Conservation (phyloP, 2,888 invertebrate genomes). For the Drosophila pseudotalamancana region DNA sequence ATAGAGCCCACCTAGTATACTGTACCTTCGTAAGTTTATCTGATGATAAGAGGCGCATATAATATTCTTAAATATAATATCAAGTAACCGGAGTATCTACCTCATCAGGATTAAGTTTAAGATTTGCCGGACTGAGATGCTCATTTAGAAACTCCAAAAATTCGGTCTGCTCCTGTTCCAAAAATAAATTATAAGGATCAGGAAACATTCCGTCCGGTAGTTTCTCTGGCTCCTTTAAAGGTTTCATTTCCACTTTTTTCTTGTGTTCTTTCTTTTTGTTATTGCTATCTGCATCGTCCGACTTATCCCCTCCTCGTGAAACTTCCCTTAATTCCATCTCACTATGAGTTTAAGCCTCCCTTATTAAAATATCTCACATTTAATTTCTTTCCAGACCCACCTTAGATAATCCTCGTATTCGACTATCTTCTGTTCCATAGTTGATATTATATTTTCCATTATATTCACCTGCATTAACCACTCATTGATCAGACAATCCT, state of each 20-base stretch:
- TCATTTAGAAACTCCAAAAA: slow-evolving; percentile 46
- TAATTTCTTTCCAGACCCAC: slow-evolving; percentile 13
- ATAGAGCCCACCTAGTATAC: slow-evolving; percentile 80
- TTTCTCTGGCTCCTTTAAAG: slow-evolving; percentile 50
- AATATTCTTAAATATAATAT: neutral
- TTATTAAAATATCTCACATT: neutral
- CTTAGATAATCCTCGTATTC: slow-evolving; percentile 52
- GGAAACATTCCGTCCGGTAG: slow-evolving; percentile 61
- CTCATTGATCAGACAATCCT: slow-evolving; percentile 64
- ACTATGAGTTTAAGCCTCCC: neutral
- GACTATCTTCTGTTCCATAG: slow-evolving; percentile 47
- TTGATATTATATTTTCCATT: slow-evolving; percentile 47
- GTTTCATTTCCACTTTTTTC: neutral
- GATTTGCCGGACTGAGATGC: slow-evolving; percentile 51
- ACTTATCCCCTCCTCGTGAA: neutral
- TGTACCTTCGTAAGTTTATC: slow-evolving; percentile 78
- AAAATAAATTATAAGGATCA: slow-evolving; percentile 64
- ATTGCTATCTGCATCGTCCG: neutral
- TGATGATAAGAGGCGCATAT: slow-evolving; percentile 27
- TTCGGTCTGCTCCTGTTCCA: slow-evolving; percentile 52
- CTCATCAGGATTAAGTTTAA: slow-evolving; percentile 65
- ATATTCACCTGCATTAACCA: slow-evolving; percentile 70
- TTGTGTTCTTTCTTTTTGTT: neutral
- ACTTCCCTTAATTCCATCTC: neutral
- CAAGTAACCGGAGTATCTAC: slow-evolving; percentile 36